A percentile compares a stretch with the other conserved stretches of the same genome.
These are phyloP conservation scores for Aurelia coerulea DNA, from an alignment of 30 jellyfish, hydroid and myxozoan genomes.

Conservation along the genomic window DNA sequence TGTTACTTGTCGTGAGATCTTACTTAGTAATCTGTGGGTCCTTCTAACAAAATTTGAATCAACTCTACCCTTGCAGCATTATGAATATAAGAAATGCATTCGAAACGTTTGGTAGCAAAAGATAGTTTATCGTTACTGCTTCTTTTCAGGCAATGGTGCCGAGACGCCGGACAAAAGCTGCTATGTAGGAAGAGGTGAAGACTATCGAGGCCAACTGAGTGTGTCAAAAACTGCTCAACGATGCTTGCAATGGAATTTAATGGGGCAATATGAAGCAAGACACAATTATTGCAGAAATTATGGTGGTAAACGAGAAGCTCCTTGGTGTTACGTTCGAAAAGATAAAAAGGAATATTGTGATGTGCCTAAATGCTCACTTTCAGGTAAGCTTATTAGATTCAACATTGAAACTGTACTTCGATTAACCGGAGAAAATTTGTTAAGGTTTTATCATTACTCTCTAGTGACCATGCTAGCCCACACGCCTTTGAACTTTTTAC, in stretches of 20 bases:
- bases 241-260: conserved; percentile 79
- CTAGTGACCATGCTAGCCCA: too few relatives aligned
- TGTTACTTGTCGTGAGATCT: too few relatives aligned
- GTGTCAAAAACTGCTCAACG: conserved; percentile 56
- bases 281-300: conserved; percentile 84
- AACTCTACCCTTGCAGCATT: too few relatives aligned
- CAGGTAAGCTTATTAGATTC: conserved; percentile 19
- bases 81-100: too few relatives aligned
- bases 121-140: too few relatives aligned
- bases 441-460: too few relatives aligned
- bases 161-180: conserved; percentile 46
- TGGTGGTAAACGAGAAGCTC: conserved; percentile 69
- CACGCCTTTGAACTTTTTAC: too few relatives aligned
- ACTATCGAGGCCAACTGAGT: conserved; percentile 70
- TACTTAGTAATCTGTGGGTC: too few relatives aligned
- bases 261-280: conserved; percentile 70
- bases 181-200: conserved; percentile 67
- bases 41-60: too few relatives aligned
- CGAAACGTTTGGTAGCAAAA: too few relatives aligned
- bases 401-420: too few relatives aligned
- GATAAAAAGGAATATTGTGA: conserved; percentile 73
- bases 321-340: conserved; percentile 72
- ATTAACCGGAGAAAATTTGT: too few relatives aligned
- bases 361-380: conserved; percentile 59
- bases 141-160: neutral